Conservation (phyloP, 2,888 invertebrate species). For the Philonicus albiceps region DNA sequence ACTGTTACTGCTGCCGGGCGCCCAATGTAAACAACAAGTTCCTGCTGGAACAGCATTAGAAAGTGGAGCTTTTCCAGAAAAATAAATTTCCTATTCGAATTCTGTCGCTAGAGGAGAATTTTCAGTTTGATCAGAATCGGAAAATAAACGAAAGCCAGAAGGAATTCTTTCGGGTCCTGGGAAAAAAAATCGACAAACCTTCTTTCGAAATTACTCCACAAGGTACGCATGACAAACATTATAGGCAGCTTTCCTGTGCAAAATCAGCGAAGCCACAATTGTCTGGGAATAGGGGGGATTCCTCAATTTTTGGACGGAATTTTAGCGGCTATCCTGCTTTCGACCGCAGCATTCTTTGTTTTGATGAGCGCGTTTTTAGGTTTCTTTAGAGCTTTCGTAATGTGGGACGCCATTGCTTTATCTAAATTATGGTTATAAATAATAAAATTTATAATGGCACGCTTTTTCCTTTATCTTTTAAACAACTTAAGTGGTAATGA, state of each 20-base stretch:
- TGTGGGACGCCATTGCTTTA: not conserved
- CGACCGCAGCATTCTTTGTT: not conserved
- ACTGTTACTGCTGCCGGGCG: constrained; percentile 2
- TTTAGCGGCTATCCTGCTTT: not conserved
- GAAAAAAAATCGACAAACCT: not conserved
- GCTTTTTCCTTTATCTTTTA: not conserved
- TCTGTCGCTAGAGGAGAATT: not conserved
- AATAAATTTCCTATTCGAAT: not conserved
- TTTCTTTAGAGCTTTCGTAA: not conserved
- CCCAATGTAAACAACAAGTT: not conserved
- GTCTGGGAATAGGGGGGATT: not conserved
- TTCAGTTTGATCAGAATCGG: not conserved
- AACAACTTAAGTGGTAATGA: too few relatives aligned
- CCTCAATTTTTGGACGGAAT: not conserved
- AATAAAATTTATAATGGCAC: not conserved
- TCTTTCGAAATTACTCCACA: not conserved
- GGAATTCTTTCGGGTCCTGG: not conserved
- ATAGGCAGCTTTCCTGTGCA: not conserved
- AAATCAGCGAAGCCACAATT: not conserved
- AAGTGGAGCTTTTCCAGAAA: not conserved
- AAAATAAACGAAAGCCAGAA: not conserved
- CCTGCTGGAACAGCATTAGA: not conserved
- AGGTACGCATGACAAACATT: not conserved
- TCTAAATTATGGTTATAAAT: not conserved
- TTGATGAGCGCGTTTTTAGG: not conserved